Evolutionary conservation across 1,140 invertebrate genomes (phyloP).

Genomic region (Drosophila kurseongensis): DNA sequence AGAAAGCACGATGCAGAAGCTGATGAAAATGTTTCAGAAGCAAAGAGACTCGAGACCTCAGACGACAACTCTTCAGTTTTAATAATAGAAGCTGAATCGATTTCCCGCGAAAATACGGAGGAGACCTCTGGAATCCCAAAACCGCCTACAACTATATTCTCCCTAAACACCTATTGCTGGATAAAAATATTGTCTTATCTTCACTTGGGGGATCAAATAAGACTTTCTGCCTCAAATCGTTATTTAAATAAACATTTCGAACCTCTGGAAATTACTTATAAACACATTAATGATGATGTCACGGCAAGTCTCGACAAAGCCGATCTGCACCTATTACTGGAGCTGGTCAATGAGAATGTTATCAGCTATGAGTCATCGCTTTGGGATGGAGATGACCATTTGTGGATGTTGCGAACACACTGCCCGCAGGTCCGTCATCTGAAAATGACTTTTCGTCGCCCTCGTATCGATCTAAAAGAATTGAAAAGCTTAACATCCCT

Average conservation of each 20-base stretch:
- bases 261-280: background rate
- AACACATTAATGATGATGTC: constrained; percentile 1
- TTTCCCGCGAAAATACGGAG: background rate
- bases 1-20: background rate
- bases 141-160: background rate
- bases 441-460: constrained; percentile 8
- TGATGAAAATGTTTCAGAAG: background rate
- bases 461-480: background rate
- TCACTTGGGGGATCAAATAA: constrained; percentile 14
- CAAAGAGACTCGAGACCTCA: background rate
- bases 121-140: too few relatives aligned
- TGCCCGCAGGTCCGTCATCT: constrained; percentile 1
- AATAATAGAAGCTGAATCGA: background rate
- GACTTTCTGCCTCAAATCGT: background rate
- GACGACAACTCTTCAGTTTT: background rate
- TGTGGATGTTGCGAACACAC: constrained; percentile 17
- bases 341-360: constrained; percentile 4
- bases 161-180: constrained; percentile 10
- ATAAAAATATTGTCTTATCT: constrained; percentile 19
- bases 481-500: constrained; percentile 14
- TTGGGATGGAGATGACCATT: constrained; percentile 8
- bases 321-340: constrained; percentile 18
- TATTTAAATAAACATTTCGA: background rate
- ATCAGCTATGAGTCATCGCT: constrained; percentile 35
- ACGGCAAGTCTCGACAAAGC: background rate